Evolutionary conservation across 2,888 invertebrate genomes (phyloP).

Genomic region (Caenorhabditis sulstoni): DNA sequence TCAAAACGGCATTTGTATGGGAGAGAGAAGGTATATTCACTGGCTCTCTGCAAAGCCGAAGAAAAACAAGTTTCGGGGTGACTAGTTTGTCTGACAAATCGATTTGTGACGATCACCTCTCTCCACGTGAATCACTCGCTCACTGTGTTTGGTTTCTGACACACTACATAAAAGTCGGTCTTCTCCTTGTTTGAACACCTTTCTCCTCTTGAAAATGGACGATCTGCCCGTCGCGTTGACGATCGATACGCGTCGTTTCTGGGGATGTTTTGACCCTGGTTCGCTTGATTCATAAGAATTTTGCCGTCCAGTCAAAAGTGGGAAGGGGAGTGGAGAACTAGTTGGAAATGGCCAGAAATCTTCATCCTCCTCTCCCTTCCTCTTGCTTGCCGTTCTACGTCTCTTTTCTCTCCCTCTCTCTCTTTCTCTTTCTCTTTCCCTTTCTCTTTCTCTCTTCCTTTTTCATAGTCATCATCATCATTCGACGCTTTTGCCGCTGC

Average conservation of each 20-base stretch:
- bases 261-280: slow-evolving; percentile 22
- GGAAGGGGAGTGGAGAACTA: slow-evolving; percentile 30
- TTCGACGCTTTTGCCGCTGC: slow-evolving; percentile 41
- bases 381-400: slow-evolving; percentile 25
- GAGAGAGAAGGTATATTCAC: too few species aligned
- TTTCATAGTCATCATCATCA: slow-evolving; percentile 11
- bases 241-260: neutral
- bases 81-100: neutral
- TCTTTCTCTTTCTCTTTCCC: slow-evolving; percentile 8
- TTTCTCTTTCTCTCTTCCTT: slow-evolving; percentile 9
- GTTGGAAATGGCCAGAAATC: too few species aligned
- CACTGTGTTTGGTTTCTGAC: slow-evolving; percentile 29
- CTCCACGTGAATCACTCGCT: slow-evolving; percentile 7
- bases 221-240: slow-evolving; percentile 4
- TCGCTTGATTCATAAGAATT: too few species aligned
- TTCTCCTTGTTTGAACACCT: slow-evolving; percentile 52
- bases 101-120: too few species aligned
- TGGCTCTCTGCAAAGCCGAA: too few species aligned
- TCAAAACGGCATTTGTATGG: too few species aligned
- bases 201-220: neutral
- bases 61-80: slow-evolving; percentile 12
- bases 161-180: neutral
- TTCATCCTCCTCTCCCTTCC: slow-evolving; percentile 29
- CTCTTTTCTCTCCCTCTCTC: slow-evolving; percentile 16
- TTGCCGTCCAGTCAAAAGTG: too few species aligned